These are phyloP conservation scores for Eristalinus sepulchralis DNA, from an alignment of 2,888 invertebrate species.

Conservation along the genomic window DNA sequence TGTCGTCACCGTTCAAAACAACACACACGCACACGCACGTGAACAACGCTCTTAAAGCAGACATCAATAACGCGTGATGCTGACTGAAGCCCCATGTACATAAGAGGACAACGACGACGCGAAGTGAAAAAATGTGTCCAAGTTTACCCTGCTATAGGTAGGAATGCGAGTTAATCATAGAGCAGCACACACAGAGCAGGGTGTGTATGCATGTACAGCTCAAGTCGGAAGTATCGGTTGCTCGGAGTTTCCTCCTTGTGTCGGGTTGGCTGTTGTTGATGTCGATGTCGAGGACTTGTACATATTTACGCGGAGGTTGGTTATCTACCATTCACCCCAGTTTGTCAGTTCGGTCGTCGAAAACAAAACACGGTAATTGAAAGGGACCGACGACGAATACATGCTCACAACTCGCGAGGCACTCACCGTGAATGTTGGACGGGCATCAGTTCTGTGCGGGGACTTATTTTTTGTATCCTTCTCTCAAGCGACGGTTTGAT, in stretches of 20 bases:
- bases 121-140: conserved; percentile 39
- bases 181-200: conserved; percentile 14
- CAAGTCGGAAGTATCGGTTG: conserved; percentile 61
- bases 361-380: conserved; percentile 53
- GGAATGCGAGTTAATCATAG: conserved; percentile 51
- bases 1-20: conserved; percentile 16
- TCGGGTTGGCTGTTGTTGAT: conserved; percentile 64
- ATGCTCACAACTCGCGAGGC: conserved; percentile 53
- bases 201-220: conserved; percentile 21
- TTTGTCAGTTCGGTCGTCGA: conserved; percentile 18
- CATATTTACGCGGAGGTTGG: conserved; percentile 59
- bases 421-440: conserved; percentile 53
- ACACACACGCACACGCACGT: neutral
- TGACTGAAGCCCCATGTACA: neutral
- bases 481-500: conserved; percentile 23
- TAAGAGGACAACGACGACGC: conserved; percentile 18
- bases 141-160: conserved; percentile 40
- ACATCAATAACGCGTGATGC: conserved; percentile 27
- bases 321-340: conserved; percentile 59
- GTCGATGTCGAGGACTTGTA: conserved; percentile 58
- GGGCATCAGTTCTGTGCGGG: conserved; percentile 24
- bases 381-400: conserved; percentile 41
- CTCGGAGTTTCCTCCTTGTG: conserved; percentile 55
- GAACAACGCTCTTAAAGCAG: neutral
- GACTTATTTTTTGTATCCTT: conserved; percentile 14